phyloP scores from a whole-genome alignment of 2,888 invertebrate genomes.

The Synanthedon formicaeformis region DNA sequence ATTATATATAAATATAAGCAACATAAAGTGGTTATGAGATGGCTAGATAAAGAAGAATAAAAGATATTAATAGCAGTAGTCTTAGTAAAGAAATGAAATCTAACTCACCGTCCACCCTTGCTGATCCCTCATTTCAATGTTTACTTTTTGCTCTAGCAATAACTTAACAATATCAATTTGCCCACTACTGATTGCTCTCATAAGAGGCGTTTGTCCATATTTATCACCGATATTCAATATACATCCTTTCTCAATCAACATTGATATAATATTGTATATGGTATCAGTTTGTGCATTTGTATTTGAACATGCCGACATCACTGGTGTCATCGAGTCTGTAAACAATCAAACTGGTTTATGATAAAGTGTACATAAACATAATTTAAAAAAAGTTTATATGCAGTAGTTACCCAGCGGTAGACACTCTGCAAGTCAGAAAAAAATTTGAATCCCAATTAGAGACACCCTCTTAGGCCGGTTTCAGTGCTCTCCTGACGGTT shows the following conservation, averaged over 20 bases:
- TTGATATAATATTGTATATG: constrained; percentile 53
- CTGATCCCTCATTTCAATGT: constrained; percentile 70
- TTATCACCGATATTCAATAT: constrained; percentile 68
- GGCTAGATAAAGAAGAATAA: too few species aligned
- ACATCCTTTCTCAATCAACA: constrained; percentile 64
- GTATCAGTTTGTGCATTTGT: constrained; percentile 52
- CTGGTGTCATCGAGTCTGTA: constrained; percentile 72
- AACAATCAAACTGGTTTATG: constrained; percentile 5
- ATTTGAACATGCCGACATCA: constrained; percentile 75
- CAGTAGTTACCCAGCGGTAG: too few species aligned
- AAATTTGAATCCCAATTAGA: too few species aligned
- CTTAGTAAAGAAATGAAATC: too few species aligned
- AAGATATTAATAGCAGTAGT: too few species aligned
- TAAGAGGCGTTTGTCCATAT: constrained; percentile 72
- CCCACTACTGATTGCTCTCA: constrained; percentile 72
- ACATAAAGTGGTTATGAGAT: too few species aligned
- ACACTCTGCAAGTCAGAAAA: too few species aligned
- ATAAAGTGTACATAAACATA: neutral
- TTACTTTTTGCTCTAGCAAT: constrained; percentile 60
- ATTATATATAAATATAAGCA: too few species aligned
- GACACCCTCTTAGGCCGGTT: too few species aligned
- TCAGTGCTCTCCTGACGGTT: too few species aligned
- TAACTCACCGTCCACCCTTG: constrained; percentile 73
- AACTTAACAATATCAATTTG: constrained; percentile 61
- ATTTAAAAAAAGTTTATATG: neutral